phyloP scores from a whole-genome alignment of 2,888 invertebrate species.

The Pseudoips prasinana region DNA sequence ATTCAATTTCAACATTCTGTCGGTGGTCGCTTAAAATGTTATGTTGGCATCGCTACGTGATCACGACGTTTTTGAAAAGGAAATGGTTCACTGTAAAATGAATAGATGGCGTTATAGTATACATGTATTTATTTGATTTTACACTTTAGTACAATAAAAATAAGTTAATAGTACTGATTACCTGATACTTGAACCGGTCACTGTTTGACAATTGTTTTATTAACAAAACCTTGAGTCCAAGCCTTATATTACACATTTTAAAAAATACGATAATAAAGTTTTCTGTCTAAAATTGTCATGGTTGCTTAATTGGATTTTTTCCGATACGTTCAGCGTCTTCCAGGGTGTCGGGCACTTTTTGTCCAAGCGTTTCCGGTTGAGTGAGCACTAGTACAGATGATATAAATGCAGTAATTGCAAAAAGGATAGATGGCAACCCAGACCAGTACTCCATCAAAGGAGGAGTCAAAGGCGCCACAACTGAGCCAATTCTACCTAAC shows the following conservation, averaged over 20 bases:
- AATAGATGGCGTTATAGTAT: constrained; percentile 21
- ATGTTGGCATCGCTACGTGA: no score
- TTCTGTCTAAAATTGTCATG: neutral
- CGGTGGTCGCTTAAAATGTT: no score
- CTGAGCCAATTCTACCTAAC: constrained; percentile 86
- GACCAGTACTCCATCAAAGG: constrained; percentile 79
- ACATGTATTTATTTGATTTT: no score
- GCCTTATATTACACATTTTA: no score
- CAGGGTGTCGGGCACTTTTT: constrained; percentile 68
- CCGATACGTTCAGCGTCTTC: constrained; percentile 70
- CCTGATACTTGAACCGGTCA: no score
- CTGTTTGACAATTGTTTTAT: no score
- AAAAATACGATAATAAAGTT: no score
- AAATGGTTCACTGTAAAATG: neutral
- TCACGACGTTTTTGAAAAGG: no score
- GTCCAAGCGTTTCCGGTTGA: constrained; percentile 67
- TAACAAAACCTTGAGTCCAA: no score
- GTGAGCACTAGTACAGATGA: constrained; percentile 61
- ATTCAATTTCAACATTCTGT: no score
- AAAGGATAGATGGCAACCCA: constrained; percentile 68
- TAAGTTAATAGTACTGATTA: no score
- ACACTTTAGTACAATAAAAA: no score
- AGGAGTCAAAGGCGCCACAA: constrained; percentile 86
- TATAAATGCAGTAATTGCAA: constrained; percentile 59
- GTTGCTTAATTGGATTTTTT: constrained; percentile 14